Conservation (phyloP, 2,888 invertebrate genomes). For the Nymphalis urticae region DNA sequence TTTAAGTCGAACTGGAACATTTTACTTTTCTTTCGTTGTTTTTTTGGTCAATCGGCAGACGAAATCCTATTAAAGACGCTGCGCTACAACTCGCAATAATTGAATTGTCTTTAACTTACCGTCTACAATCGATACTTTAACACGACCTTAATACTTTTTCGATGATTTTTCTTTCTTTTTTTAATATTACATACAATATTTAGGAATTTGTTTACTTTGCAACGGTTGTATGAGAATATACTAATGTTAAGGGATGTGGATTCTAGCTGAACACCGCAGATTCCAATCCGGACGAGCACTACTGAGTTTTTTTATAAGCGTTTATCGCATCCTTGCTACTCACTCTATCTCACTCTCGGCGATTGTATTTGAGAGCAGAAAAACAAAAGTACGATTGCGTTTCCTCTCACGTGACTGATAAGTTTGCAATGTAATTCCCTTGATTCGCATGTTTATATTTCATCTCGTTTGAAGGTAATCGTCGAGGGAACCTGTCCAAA, state of each 20-base stretch:
- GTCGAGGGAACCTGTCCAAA: no score
- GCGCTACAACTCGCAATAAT: constrained; percentile 29
- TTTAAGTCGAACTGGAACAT: constrained; percentile 10
- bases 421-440: no score
- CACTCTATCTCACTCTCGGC: no score
- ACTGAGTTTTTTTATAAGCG: no score
- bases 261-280: no score
- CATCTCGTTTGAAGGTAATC: no score
- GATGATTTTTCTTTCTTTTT: constrained; percentile 7
- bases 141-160: constrained; percentile 22
- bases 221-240: background rate
- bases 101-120: constrained; percentile 35
- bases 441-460: no score
- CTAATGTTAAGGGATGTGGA: background rate
- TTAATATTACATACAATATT: background rate
- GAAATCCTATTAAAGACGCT: constrained; percentile 31
- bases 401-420: no score
- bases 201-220: background rate
- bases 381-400: no score
- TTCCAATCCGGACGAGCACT: no score
- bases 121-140: constrained; percentile 23
- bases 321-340: no score
- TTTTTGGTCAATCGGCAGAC: constrained; percentile 23
- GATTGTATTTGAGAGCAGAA: no score
- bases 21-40: constrained; percentile 12